phyloP scores from a whole-genome alignment of 2,797 vertebrate species.

The Sebastes diploproa region DNA sequence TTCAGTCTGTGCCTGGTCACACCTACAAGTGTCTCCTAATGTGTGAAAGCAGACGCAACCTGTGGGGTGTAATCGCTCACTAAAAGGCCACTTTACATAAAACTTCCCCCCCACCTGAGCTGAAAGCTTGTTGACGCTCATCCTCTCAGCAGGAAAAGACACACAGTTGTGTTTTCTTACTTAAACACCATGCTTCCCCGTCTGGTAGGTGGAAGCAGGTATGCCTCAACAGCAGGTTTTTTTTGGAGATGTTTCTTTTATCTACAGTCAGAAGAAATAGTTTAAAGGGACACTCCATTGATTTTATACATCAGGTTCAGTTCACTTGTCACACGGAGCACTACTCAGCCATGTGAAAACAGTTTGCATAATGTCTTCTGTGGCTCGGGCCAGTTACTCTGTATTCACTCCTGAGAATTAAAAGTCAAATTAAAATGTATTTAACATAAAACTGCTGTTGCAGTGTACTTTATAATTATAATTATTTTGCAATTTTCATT shows the following conservation, averaged over 20 bases:
- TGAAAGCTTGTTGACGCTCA: slow-evolving; percentile 29
- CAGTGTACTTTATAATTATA: not conserved
- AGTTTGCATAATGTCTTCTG: not conserved
- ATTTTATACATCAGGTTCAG: not conserved
- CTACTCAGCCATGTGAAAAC: not conserved
- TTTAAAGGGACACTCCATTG: not conserved
- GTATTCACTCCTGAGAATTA: no score
- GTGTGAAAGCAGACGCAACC: slow-evolving; percentile 60
- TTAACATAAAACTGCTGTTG: not conserved
- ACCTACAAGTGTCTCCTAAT: slow-evolving; percentile 63
- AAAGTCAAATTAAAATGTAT: no score
- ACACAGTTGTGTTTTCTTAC: slow-evolving; percentile 26
- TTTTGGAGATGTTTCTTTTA: not conserved
- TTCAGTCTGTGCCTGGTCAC: slow-evolving; percentile 43
- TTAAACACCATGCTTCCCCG: not conserved
- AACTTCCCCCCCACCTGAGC: not conserved
- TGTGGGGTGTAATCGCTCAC: slow-evolving; percentile 2
- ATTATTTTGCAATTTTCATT: not conserved
- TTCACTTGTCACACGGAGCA: not conserved
- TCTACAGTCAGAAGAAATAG: not conserved
- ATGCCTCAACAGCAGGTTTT: no score
- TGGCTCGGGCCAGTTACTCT: not conserved
- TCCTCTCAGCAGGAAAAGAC: slow-evolving; percentile 65
- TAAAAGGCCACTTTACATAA: slow-evolving; percentile 15
- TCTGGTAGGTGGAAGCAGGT: not conserved